Conservation (phyloP, 2,888 invertebrate species). For the Lepidocyrtoides sp. region DNA sequence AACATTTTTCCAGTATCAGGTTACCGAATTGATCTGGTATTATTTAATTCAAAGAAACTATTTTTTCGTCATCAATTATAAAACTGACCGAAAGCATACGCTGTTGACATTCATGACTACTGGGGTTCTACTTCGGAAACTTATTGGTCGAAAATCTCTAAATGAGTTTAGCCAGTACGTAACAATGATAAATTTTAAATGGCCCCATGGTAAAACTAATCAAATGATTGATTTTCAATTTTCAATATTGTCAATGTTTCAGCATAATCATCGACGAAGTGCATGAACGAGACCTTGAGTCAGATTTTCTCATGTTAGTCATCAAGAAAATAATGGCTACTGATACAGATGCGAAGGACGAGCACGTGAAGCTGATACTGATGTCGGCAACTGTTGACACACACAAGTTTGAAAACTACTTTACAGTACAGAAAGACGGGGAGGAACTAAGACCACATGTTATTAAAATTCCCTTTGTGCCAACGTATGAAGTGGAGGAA, state of each 20-base stretch:
- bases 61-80: slow-evolving; percentile 87
- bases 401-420: slow-evolving; percentile 91
- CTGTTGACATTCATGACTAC: slow-evolving; percentile 95
- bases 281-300: slow-evolving; percentile 96
- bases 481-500: slow-evolving; percentile 79
- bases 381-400: slow-evolving; percentile 98
- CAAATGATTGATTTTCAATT: too few relatives aligned
- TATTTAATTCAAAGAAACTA: not conserved
- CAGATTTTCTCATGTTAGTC: slow-evolving; percentile 95
- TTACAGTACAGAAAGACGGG: slow-evolving; percentile 62
- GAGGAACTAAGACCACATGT: slow-evolving; percentile 78
- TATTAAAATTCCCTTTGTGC: slow-evolving; percentile 79
- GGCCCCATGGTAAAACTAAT: too few relatives aligned
- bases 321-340: slow-evolving; percentile 90
- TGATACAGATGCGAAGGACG: slow-evolving; percentile 89
- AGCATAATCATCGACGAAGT: slow-evolving; percentile 97
- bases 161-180: slow-evolving; percentile 95
- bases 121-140: slow-evolving; percentile 94
- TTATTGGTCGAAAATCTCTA: slow-evolving; percentile 91
- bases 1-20: too few relatives aligned
- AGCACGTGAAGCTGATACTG: slow-evolving; percentile 91
- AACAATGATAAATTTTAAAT: too few relatives aligned
- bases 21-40: too few relatives aligned
- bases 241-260: too few relatives aligned
- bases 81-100: slow-evolving; percentile 89